These are phyloP conservation scores for Elymnias hypermnestra DNA, from an alignment of 1,140 invertebrate genomes.

Conservation along the genomic window DNA sequence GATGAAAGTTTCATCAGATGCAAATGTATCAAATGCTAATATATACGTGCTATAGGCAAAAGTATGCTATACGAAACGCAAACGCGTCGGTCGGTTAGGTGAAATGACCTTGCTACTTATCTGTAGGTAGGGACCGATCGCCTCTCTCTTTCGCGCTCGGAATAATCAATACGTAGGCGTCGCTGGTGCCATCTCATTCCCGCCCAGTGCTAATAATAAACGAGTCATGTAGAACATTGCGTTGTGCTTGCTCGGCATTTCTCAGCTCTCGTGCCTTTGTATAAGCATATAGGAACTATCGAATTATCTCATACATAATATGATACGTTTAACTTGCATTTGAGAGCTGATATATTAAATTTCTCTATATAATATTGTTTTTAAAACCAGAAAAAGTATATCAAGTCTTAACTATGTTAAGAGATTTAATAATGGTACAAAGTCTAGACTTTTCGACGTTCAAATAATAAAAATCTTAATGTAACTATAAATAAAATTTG, in stretches of 20 bases:
- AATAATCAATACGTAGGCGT: conserved; percentile 43
- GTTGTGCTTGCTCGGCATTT: conserved; percentile 14
- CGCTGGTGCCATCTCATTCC: conserved; percentile 35
- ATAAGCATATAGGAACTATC: conserved; percentile 1
- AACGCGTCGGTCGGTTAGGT: conserved; percentile 29
- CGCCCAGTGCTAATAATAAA: conserved; percentile 65
- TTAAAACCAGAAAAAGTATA: too few species aligned
- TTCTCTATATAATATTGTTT: too few species aligned
- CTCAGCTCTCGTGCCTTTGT: conserved; percentile 4
- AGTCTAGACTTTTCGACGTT: too few species aligned
- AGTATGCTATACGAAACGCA: conserved; percentile 17
- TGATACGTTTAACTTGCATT: too few species aligned
- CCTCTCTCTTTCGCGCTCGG: conserved; percentile 32
- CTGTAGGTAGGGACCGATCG: conserved; percentile 32
- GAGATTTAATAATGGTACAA: too few species aligned
- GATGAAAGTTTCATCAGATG: conserved; percentile 12
- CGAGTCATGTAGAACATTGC: conserved; percentile 24
- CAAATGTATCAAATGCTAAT: not conserved
- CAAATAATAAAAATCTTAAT: too few species aligned
- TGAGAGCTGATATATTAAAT: too few species aligned
- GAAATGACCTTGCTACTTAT: conserved; percentile 66
- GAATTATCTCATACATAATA: conserved; percentile 4
- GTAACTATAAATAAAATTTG: too few species aligned
- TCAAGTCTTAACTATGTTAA: too few species aligned
- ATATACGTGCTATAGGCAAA: conserved; percentile 3